Conservation (phyloP, 2,797 vertebrate genomes). For the Limnodromus scolopaceus region DNA sequence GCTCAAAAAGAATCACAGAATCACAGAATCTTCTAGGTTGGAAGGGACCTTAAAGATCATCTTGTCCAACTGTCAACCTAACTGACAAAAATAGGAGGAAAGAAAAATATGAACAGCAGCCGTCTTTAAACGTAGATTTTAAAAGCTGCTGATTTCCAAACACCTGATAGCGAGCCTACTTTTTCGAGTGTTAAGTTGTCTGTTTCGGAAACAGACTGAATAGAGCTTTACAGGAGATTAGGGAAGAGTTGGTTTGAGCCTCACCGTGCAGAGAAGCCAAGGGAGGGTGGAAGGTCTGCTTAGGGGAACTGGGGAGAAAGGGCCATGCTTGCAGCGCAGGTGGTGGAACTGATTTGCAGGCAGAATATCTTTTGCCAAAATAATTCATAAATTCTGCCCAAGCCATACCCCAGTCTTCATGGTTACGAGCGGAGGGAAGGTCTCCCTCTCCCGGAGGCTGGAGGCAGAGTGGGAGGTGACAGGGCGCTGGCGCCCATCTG, state of each 20-base stretch:
- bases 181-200: neutral
- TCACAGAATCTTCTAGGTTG: no score
- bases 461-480: neutral
- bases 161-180: rapidly evolving
- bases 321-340: rapidly evolving
- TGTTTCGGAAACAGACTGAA: neutral
- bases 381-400: neutral
- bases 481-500: neutral
- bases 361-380: neutral
- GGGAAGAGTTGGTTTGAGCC: neutral
- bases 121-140: neutral
- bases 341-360: neutral
- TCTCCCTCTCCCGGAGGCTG: neutral
- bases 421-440: neutral
- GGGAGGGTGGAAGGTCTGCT: neutral
- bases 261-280: neutral
- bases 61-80: no score
- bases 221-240: neutral
- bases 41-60: no score
- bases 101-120: neutral
- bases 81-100: no score
- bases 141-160: neutral
- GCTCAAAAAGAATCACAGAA: no score
- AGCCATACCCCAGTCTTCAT: rapidly evolving
- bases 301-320: neutral